These are phyloP conservation scores for Cryptotermes secundus DNA, from an alignment of 1,140 invertebrate species.

Conservation along the genomic window DNA sequence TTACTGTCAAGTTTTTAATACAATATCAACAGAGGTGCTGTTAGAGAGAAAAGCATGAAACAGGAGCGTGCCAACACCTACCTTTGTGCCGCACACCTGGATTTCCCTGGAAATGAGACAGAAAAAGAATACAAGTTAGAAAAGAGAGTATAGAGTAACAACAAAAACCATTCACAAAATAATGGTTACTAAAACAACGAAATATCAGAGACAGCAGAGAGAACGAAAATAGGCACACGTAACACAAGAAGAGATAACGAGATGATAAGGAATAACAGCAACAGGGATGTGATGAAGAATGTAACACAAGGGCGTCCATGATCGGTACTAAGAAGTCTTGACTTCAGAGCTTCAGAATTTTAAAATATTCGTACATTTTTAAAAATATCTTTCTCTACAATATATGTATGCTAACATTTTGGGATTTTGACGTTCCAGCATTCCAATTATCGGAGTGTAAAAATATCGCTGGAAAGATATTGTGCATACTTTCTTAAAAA, in stretches of 20 bases:
- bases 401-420: too few relatives aligned
- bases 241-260: not conserved
- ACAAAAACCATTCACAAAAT: slow-evolving; percentile 3
- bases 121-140: slow-evolving; percentile 5
- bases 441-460: too few relatives aligned
- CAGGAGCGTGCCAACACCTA: not conserved
- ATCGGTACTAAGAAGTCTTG: too few relatives aligned
- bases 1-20: too few relatives aligned
- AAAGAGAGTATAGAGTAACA: not conserved
- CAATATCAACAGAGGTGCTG: too few relatives aligned
- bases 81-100: slow-evolving; percentile 3
- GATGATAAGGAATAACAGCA: not conserved
- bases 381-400: too few relatives aligned
- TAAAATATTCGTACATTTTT: too few relatives aligned
- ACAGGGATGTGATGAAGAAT: not conserved
- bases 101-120: slow-evolving; percentile 19
- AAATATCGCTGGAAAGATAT: too few relatives aligned
- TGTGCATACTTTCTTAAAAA: too few relatives aligned
- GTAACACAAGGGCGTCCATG: too few relatives aligned
- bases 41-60: not conserved
- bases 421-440: too few relatives aligned
- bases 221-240: not conserved
- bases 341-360: too few relatives aligned
- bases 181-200: not conserved
- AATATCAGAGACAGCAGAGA: not conserved